Evolutionary conservation across 2,888 invertebrate genomes (phyloP), one percentile per base, ranked within the genome.

Genomic region (Mythimna pallens): DNA sequence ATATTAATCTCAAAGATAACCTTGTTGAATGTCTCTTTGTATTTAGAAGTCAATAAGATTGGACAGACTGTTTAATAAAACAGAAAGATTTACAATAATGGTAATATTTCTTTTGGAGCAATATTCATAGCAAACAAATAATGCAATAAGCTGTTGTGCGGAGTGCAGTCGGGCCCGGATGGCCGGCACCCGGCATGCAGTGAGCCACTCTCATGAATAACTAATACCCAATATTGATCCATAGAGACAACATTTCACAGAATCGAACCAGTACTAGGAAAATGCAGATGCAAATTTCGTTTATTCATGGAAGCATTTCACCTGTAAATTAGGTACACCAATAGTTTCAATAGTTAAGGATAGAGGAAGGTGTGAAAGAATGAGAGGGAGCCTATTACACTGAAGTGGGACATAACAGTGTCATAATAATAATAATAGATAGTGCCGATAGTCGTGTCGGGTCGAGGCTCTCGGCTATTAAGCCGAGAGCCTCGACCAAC

Each of bases 181-280:
- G 77, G 80, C 81, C 57, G 50, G 52, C n/a, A 52, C 52, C 22
- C 47, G 78, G 80, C 25, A 12, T 70, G 55, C 67, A 61, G 52
- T 68, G 80, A 81, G 82, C 80, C 85, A 76, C 85, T 79, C 86
- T 91, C 90, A 93, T 93, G 92, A 93, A 93, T 94, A 93, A 90
- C 85, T 85, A 88, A 92, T 89, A 88, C 76, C 78, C 83, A 89
- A 87, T 92, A 94, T 93, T 88, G 92, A 93, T 92, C 73, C 78
- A 82, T 86, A 85, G 76, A 76, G 84, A 81, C 78, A 80, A 78
- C 86, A 76, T 86, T 89, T 88, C 87, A 84, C 78, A 54, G 85
- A 87, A 88, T 80, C 77, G 73, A 81, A 76, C 80, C 74, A 71
- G 65, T 69, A 61, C 67, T 68, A 68, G 69, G 67, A 66, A 77